Base-by-base conservation (phyloP, 2,888 invertebrate species). In the Amiota mariae region DNA sequence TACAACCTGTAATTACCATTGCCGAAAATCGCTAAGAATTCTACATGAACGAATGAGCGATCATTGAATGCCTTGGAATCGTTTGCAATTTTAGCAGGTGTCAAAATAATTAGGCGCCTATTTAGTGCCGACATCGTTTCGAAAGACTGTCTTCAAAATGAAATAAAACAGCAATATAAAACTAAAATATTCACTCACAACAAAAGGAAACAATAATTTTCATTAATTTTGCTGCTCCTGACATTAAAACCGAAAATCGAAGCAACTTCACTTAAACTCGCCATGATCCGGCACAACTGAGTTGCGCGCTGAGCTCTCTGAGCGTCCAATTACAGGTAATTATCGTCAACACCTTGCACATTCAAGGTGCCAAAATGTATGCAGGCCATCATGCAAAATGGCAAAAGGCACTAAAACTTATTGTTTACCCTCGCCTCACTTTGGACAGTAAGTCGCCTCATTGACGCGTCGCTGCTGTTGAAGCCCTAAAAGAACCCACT, bases 21-120 rank as follows among this genome's bases (percentile, higher is more conserved):
- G 77, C 76, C 80, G 79, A 78, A 54, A 61, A 67, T 20, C 51
- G 54, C 46, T 12, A 49, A 66, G 1, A 66, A 66, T 49, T 15
- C 47, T 48, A 48, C 12, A 63, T 36, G 36, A 63, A 63, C 36
- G 13, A 2, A 1, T 24, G 24, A n/a, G n/a, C n/a, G n/a, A 15
- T 64, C 78, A 56, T 72, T 47, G 36, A 36, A 36, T 12, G 24
- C 61, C 20, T 64, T 46, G 56, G 10, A 8, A 18, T n/a, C 57
- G 59, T 47, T 6, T 57, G 13, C 64, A 51, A 68, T 54, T 68
- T 61, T 76, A 78, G 86, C 83, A 85, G 83, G 86, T 84, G 83
- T 84, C 83, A 84, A 85, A 84, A 84, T 84, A 84, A 84, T 84
- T 84, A 85, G 83, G 83, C 86, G 83, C 83, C 83, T 85, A 85